Conservation (phyloP, 2,888 invertebrate genomes). For the Dione juno region DNA sequence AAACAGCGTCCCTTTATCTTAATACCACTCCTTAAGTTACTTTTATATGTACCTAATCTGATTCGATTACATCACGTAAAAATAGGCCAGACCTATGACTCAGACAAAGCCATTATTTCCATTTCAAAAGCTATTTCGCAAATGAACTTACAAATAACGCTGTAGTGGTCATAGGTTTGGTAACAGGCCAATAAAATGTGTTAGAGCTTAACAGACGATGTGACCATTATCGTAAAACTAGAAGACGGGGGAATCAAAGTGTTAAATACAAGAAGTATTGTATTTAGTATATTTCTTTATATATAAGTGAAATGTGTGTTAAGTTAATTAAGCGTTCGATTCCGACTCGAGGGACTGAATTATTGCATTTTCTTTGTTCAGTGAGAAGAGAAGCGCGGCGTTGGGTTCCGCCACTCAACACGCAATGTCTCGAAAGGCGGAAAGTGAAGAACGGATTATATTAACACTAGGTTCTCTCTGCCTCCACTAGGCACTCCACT, state of each 20-base stretch:
- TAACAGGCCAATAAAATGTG: slow-evolving; percentile 35
- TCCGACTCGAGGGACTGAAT: background rate
- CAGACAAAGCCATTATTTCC: slow-evolving; percentile 23
- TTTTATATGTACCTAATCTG: background rate
- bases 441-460: background rate
- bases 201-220: slow-evolving; percentile 16
- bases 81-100: slow-evolving; percentile 17
- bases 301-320: too few species aligned
- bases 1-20: background rate
- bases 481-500: too few species aligned
- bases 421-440: background rate
- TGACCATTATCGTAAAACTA: slow-evolving; percentile 24
- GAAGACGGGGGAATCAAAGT: background rate
- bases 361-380: background rate
- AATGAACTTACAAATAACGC: slow-evolving; percentile 37
- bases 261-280: too few species aligned
- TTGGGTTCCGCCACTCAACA: background rate
- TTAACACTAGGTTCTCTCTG: background rate
- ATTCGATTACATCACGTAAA: slow-evolving; percentile 25
- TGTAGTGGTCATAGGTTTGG: slow-evolving; percentile 33
- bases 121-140: slow-evolving; percentile 25
- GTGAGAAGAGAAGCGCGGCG: background rate
- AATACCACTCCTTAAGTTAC: background rate
- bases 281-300: too few species aligned
- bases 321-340: background rate